These are phyloP conservation scores for Bucorvus abyssinicus DNA, from an alignment of 2,797 vertebrate genomes.

Conservation along the genomic window DNA sequence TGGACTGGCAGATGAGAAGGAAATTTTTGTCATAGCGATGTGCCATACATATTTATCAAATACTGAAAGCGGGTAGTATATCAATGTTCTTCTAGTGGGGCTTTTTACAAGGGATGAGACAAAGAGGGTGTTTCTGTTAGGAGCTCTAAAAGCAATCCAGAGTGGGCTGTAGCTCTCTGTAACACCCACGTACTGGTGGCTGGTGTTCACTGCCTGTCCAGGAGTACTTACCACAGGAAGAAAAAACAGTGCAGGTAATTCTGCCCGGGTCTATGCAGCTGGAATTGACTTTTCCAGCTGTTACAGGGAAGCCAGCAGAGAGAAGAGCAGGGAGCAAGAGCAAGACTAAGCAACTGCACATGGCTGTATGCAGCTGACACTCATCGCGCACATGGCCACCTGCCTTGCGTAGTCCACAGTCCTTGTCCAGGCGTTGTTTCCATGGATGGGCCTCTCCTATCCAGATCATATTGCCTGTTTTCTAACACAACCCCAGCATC, in stretches of 20 bases:
- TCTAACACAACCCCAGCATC: background rate
- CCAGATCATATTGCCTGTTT: fast-evolving
- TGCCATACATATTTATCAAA: background rate
- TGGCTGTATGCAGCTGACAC: fast-evolving
- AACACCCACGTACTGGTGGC: background rate
- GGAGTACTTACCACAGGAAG: background rate
- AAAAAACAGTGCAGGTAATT: background rate
- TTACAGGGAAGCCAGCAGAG: background rate
- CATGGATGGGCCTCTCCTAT: background rate
- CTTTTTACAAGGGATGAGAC: background rate
- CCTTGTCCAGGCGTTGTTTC: fast-evolving
- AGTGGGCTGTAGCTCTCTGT: background rate
- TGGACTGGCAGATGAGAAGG: background rate
- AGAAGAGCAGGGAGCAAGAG: background rate
- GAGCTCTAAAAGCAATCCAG: background rate
- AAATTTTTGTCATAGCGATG: background rate
- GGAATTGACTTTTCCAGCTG: background rate
- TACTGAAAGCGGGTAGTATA: background rate
- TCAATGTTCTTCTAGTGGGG: background rate
- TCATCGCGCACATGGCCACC: background rate
- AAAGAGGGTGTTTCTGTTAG: background rate
- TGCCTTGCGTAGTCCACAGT: background rate
- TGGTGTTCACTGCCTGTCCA: background rate
- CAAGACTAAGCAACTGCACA: background rate
- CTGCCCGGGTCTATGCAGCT: background rate